These are phyloP conservation scores for Drosophila heteroneura DNA, from an alignment of 2,888 invertebrate genomes.

Conservation along the genomic window DNA sequence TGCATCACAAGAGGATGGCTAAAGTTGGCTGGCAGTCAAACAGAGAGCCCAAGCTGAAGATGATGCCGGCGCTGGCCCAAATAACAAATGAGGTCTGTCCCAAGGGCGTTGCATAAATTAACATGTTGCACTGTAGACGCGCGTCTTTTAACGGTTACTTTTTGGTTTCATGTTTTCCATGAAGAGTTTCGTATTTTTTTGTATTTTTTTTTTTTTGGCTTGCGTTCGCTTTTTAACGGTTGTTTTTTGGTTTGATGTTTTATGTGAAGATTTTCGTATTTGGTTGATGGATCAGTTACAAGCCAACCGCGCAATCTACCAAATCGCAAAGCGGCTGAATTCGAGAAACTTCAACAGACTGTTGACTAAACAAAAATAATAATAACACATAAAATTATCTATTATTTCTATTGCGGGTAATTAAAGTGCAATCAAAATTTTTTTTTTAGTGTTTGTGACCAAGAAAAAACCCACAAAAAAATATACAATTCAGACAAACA, in stretches of 20 bases:
- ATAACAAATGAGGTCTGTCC: slow-evolving; percentile 61
- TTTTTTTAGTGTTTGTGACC: not conserved
- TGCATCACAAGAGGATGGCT: slow-evolving; percentile 40
- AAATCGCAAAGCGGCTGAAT: slow-evolving; percentile 43
- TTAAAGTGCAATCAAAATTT: slow-evolving; percentile 4
- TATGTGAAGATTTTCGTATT: slow-evolving; percentile 22
- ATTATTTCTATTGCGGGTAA: slow-evolving; percentile 14
- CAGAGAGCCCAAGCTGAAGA: not conserved
- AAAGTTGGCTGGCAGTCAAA: not conserved
- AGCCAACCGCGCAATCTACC: slow-evolving; percentile 66
- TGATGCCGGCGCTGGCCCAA: slow-evolving; percentile 52
- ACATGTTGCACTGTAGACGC: slow-evolving; percentile 44
- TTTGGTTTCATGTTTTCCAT: not conserved
- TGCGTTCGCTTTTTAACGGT: slow-evolving; percentile 55
- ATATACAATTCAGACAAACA: not conserved
- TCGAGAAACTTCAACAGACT: not conserved
- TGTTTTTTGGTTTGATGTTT: slow-evolving; percentile 27
- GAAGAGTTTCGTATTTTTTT: not conserved
- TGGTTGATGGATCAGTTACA: slow-evolving; percentile 56
- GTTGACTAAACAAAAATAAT: not conserved
- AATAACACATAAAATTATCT: not conserved
- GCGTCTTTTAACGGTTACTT: slow-evolving; percentile 31
- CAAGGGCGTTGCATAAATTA: slow-evolving; percentile 80
- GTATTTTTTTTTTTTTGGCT: not conserved
- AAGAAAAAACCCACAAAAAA: not conserved